phyloP scores from a whole-genome alignment of 2,797 vertebrate genomes.

The Hypotaenidia okinawae region DNA sequence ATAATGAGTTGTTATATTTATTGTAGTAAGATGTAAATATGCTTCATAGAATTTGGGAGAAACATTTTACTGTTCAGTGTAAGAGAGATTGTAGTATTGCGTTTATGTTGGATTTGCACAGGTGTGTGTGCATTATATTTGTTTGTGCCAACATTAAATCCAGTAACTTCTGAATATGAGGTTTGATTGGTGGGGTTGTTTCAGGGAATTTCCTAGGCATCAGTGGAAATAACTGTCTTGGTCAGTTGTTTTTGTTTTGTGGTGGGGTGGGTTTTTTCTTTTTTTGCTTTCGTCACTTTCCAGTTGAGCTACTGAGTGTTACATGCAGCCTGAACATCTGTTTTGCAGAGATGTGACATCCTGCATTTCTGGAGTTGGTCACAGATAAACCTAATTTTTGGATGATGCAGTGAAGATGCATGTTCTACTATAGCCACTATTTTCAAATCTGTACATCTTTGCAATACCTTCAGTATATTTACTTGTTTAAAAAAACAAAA shows the following conservation, averaged over 20 bases:
- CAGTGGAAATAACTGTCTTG: neutral
- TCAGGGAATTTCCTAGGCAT: neutral
- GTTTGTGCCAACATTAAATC: neutral
- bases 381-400: neutral
- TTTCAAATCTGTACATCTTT: neutral
- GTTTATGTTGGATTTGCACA: neutral
- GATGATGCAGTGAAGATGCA: neutral
- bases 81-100: neutral
- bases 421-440: rapidly evolving
- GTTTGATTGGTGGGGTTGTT: neutral
- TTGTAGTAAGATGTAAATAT: constrained; percentile 43
- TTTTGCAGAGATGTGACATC: neutral
- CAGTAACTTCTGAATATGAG: neutral
- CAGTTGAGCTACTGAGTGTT: neutral
- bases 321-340: rapidly evolving
- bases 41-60: constrained; percentile 32
- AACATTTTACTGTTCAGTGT: neutral
- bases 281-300: neutral
- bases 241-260: rapidly evolving
- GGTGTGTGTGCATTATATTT: neutral
- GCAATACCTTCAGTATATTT: neutral
- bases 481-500: neutral
- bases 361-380: neutral
- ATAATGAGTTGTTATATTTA: constrained; percentile 43
- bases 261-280: too few species aligned